Evolutionary conservation across 2,113 vertebrate species (phyloP).

Genomic region (Zosterops japonicus): DNA sequence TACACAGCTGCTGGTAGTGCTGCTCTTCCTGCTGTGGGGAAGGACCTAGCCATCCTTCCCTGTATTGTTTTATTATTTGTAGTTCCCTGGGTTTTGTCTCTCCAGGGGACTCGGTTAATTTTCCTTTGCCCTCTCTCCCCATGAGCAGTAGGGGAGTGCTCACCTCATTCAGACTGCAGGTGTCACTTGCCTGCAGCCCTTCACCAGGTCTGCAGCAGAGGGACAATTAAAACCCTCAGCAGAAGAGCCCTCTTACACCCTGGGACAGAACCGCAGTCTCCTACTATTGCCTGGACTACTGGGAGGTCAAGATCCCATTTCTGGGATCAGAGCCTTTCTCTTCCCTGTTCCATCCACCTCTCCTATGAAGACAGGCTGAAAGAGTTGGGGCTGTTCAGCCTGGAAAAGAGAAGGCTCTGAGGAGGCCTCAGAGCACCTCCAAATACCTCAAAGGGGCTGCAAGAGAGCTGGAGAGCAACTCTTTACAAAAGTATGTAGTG

Average conservation of each 20-base stretch:
- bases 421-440: not conserved
- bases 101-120: not conserved
- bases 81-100: not conserved
- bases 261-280: accelerated
- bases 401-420: not conserved
- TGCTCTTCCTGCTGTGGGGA: not conserved
- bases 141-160: not conserved
- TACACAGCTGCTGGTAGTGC: slow-evolving; percentile 11
- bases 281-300: not conserved
- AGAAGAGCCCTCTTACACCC: not conserved
- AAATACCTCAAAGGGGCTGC: not conserved
- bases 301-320: not conserved
- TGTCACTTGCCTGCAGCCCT: not conserved
- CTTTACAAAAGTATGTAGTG: not conserved
- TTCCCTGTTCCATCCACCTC: not conserved
- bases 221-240: not conserved
- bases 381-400: not conserved
- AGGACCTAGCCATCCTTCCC: slow-evolving; percentile 2
- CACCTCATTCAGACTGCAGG: not conserved
- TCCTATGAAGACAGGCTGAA: not conserved
- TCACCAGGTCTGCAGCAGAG: not conserved
- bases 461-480: not conserved
- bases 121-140: not conserved
- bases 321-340: not conserved
- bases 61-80: not conserved